Conservation (phyloP, 2,888 invertebrate species). For the Ephialtes manifestator region DNA sequence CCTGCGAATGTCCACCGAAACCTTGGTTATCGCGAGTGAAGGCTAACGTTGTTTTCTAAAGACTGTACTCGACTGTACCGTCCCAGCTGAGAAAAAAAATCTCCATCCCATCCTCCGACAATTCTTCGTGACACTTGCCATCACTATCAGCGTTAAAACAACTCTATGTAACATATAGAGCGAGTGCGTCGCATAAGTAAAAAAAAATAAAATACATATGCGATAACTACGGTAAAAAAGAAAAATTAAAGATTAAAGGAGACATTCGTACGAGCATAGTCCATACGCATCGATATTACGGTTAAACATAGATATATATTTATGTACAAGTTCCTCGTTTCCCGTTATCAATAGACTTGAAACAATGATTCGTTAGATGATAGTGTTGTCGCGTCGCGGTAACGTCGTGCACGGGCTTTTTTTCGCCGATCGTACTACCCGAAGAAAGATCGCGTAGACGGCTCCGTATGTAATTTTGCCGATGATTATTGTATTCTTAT, state of each 20-base stretch:
- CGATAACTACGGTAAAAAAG: not conserved
- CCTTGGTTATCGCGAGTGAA: slow-evolving; percentile 18
- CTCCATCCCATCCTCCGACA: slow-evolving; percentile 52
- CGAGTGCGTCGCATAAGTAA: slow-evolving; percentile 16
- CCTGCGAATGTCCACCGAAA: slow-evolving; percentile 14
- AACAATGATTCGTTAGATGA: slow-evolving; percentile 72
- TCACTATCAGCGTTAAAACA: slow-evolving; percentile 34
- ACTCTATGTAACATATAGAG: slow-evolving; percentile 11
- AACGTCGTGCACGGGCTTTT: slow-evolving; percentile 50
- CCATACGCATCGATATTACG: slow-evolving; percentile 79
- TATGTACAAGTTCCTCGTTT: slow-evolving; percentile 85
- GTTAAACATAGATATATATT: slow-evolving; percentile 79
- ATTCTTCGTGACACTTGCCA: slow-evolving; percentile 38
- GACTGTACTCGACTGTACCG: slow-evolving; percentile 71
- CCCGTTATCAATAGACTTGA: slow-evolving; percentile 72
- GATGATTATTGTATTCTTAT: slow-evolving; percentile 16
- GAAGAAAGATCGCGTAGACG: not conserved
- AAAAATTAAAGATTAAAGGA: slow-evolving; percentile 19
- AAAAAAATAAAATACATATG: slow-evolving; percentile 8
- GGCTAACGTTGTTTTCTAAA: slow-evolving; percentile 43
- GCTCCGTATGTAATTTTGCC: slow-evolving; percentile 25
- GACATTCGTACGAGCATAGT: slow-evolving; percentile 61
- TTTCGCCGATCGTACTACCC: not conserved
- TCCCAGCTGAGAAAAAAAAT: slow-evolving; percentile 62
- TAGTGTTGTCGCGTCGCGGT: slow-evolving; percentile 74